Evolutionary conservation across 2,113 vertebrate genomes (phyloP), one percentile per base, ranked within the genome.

Genomic region (Microcebus lehilahytsara): DNA sequence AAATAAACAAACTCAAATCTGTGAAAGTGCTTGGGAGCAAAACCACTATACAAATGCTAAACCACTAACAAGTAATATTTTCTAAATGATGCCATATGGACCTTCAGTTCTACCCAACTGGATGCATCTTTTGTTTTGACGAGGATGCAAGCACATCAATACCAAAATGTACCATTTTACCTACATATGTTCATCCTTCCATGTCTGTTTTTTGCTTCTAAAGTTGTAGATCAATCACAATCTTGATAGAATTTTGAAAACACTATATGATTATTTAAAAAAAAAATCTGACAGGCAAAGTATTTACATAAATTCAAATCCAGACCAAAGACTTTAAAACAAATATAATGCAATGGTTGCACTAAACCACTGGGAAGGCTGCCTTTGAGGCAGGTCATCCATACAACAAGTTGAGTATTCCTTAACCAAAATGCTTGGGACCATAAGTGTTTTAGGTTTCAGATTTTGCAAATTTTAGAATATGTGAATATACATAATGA

Each of bases 261-360:
- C 40, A 78, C 42, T 40, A 69, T 14, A 75, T 71, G 60, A 46
- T 30, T 84, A 75, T 69, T 93, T 58, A 64, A 30, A 8, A 92
- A 75, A 49, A 92, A 75, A 49, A 14, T 1, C 2, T 46, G 46
- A 93, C 37, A 75, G 46, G 23, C 9, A 58, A 66, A 86, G 5
- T 51, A 90, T 75, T 81, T 81, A 37, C 60, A 91, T 32, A 94
- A 85, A 85, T 79, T 96, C 25, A 88, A 72, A 79, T 67, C 25
- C 51, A 77, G 64, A 95, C 66, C 30, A 92, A 90, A 75, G 88
- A 96, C 78, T 67, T 77, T 81, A 66, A 85, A 88, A 88, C 37
- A 89, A 95, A 89, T 97, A 71, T 30, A 86, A 88, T 42, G 23
- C 25, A 64, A 60, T 8, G 78, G 53, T 49, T 75, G 27, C 34